These are phyloP conservation scores for Clunio marinus DNA, from an alignment of 2,888 invertebrate species.

Conservation along the genomic window DNA sequence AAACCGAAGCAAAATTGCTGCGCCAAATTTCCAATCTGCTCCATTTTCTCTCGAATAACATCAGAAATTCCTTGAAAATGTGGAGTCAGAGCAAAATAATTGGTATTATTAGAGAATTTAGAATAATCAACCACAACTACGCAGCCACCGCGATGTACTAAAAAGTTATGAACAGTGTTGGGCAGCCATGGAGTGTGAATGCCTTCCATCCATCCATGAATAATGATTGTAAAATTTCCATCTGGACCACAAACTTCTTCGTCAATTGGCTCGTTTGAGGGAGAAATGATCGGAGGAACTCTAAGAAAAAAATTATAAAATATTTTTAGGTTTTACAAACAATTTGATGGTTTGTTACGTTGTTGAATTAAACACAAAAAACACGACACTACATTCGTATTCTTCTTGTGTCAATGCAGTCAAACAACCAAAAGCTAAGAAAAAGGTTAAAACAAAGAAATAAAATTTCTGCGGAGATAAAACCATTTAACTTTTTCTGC, in stretches of 20 bases:
- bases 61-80: slow-evolving; percentile 3
- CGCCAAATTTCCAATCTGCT: slow-evolving; percentile 2
- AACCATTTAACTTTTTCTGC: no score
- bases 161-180: not conserved
- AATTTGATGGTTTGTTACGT: no score
- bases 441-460: no score
- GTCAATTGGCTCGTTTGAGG: not conserved
- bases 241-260: not conserved
- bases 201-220: slow-evolving; percentile 30
- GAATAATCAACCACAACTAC: slow-evolving; percentile 27
- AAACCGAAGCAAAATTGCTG: slow-evolving; percentile 14
- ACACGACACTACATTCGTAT: no score
- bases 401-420: no score
- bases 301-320: no score
- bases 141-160: not conserved
- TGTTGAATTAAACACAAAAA: no score
- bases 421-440: no score
- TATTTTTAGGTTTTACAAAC: no score
- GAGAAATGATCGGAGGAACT: not conserved
- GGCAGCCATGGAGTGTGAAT: not conserved
- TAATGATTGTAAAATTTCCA: slow-evolving; percentile 4
- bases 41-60: not conserved
- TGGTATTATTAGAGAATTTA: not conserved
- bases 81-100: not conserved
- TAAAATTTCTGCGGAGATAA: no score